Conservation (phyloP, 2,888 invertebrate species). For the Siphlonurus alternatus region DNA sequence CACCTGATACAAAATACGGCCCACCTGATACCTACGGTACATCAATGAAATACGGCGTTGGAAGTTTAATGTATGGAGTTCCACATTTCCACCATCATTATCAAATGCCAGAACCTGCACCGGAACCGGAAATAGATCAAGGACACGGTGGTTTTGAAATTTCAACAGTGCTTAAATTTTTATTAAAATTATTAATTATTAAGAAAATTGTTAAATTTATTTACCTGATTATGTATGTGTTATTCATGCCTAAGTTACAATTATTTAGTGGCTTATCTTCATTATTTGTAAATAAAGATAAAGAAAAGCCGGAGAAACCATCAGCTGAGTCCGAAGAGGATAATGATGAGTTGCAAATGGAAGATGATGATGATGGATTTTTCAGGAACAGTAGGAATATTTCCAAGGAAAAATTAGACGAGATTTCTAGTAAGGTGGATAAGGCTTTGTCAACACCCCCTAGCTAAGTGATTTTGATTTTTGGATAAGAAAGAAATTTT, state of each 20-base stretch:
- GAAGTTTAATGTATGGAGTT: too few species aligned
- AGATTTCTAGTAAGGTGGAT: too few species aligned
- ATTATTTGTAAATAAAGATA: constrained; percentile 12
- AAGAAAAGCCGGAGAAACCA: constrained; percentile 21
- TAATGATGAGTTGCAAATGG: constrained; percentile 27
- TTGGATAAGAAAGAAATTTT: too few species aligned
- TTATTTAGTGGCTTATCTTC: neutral
- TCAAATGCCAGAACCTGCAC: neutral
- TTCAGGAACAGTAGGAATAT: too few species aligned
- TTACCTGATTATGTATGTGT: neutral
- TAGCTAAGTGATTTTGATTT: too few species aligned
- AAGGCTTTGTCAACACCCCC: too few species aligned
- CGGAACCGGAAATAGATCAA: neutral
- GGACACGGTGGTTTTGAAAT: neutral
- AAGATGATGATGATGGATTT: constrained; percentile 20
- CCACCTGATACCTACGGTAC: too few species aligned
- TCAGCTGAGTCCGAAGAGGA: constrained; percentile 22
- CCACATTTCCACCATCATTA: neutral
- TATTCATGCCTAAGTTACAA: neutral
- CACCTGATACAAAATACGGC: too few species aligned
- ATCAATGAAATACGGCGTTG: too few species aligned
- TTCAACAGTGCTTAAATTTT: neutral
- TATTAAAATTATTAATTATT: neutral
- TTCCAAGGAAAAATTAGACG: too few species aligned
- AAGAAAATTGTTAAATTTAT: neutral